Conservation (phyloP, 2,888 invertebrate genomes). For the Drosophila leonis region DNA sequence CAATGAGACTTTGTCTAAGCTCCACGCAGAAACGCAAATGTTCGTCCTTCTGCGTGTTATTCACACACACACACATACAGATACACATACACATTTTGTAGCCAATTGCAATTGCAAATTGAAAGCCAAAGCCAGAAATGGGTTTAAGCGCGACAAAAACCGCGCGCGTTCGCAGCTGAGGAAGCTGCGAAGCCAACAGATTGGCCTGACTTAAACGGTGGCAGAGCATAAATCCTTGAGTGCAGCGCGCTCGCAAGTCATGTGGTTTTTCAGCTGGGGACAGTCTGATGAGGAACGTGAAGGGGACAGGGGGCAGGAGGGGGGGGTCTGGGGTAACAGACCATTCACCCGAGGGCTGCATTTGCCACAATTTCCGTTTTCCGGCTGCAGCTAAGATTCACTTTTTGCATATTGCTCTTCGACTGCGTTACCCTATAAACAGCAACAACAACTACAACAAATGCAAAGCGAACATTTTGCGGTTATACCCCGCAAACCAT, state of each 20-base stretch:
- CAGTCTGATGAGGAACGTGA: not conserved
- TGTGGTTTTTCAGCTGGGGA: slow-evolving; percentile 58
- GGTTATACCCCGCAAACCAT: slow-evolving; percentile 62
- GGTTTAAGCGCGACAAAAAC: slow-evolving; percentile 50
- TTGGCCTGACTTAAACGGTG: slow-evolving; percentile 70
- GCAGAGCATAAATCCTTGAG: slow-evolving; percentile 73
- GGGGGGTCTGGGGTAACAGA: not conserved
- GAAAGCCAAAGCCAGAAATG: slow-evolving; percentile 59
- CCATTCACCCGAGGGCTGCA: slow-evolving; percentile 29
- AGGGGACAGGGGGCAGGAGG: not conserved
- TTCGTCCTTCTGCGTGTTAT: slow-evolving; percentile 40
- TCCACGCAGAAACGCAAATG: not conserved
- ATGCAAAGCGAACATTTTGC: slow-evolving; percentile 67
- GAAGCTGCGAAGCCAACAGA: slow-evolving; percentile 51
- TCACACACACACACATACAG: slow-evolving; percentile 48
- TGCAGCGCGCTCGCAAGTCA: slow-evolving; percentile 54
- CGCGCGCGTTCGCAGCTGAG: slow-evolving; percentile 31
- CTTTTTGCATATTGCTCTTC: slow-evolving; percentile 64
- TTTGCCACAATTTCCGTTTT: slow-evolving; percentile 79
- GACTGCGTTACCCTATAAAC: slow-evolving; percentile 44
- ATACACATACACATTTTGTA: slow-evolving; percentile 42
- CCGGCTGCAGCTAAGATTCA: slow-evolving; percentile 79
- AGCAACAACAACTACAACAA: slow-evolving; percentile 40
- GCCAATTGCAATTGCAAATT: slow-evolving; percentile 64
- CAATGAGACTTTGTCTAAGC: slow-evolving; percentile 41